Conservation (phyloP, 2,797 vertebrate species). For the Callimico goeldii region DNA sequence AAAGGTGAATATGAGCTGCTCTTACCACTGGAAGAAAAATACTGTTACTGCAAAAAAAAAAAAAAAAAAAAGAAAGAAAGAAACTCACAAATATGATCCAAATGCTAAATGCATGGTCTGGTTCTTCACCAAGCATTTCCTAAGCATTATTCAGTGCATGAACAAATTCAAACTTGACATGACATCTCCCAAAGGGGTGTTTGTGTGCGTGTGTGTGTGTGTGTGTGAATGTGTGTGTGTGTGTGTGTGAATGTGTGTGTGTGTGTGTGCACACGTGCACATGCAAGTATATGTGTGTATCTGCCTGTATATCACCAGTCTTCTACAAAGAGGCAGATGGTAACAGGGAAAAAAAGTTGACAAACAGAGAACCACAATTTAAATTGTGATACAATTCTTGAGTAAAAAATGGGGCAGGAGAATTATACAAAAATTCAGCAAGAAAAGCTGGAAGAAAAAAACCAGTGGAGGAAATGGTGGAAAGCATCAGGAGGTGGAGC, state of each 20-base stretch:
- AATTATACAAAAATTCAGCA: not conserved
- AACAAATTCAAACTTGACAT: not conserved
- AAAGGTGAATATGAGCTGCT: constrained; percentile 11
- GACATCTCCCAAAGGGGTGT: not conserved
- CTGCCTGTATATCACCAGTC: not conserved
- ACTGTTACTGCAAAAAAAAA: not conserved
- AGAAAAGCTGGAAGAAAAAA: not conserved
- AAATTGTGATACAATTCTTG: constrained; percentile 5
- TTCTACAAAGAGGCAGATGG: constrained; percentile 50
- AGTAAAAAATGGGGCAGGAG: not conserved
- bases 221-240: not conserved
- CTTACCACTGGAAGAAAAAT: not conserved
- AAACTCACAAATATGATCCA: not conserved
- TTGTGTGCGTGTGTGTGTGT: not conserved
- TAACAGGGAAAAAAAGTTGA: not conserved
- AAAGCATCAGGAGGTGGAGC: not conserved
- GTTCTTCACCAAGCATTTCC: not conserved
- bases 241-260: not conserved
- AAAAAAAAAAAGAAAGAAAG: not conserved
- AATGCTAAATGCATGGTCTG: not conserved
- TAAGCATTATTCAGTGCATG: not conserved
- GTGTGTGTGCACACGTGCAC: not conserved
- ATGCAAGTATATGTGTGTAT: not conserved
- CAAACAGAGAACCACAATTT: constrained; percentile 19
- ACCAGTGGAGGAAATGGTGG: not conserved